phyloP scores from a whole-genome alignment of 2,113 vertebrate species.

The Thomomys bottae region DNA sequence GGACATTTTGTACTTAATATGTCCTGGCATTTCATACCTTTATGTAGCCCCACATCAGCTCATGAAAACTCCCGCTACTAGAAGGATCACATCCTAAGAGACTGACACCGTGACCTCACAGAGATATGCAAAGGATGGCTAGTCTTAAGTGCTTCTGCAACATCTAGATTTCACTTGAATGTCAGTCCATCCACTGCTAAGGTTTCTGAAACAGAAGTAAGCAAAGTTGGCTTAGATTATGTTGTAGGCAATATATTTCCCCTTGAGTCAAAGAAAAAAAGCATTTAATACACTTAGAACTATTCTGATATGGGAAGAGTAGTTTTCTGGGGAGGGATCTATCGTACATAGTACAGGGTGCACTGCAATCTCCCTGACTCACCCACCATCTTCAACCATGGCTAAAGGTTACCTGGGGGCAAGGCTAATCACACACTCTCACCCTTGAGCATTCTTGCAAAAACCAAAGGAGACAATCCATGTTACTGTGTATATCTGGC shows the following conservation, averaged over 20 bases:
- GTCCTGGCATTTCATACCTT: background rate
- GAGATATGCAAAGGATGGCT: background rate
- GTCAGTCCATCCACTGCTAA: background rate
- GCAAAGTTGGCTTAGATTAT: background rate
- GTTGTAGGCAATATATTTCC: background rate
- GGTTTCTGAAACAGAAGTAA: background rate
- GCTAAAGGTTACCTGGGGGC: background rate
- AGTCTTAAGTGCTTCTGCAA: background rate
- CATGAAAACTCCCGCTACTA: background rate
- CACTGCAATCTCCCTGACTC: background rate
- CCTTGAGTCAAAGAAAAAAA: background rate
- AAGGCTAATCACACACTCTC: background rate
- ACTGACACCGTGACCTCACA: background rate
- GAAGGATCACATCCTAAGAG: background rate
- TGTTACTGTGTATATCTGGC: background rate
- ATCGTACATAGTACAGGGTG: background rate
- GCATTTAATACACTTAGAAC: background rate
- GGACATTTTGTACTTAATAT: background rate
- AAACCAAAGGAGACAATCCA: background rate
- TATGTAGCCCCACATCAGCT: background rate
- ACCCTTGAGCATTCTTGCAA: background rate
- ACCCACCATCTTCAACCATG: background rate
- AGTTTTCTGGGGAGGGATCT: background rate
- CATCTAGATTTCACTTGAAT: background rate
- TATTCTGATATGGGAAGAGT: background rate